A percentile compares a stretch with the other conserved stretches of the same genome.
Evolutionary conservation across 2,113 vertebrate genomes (phyloP).

Genomic region (Hypocryptadius cinnamomeus): DNA sequence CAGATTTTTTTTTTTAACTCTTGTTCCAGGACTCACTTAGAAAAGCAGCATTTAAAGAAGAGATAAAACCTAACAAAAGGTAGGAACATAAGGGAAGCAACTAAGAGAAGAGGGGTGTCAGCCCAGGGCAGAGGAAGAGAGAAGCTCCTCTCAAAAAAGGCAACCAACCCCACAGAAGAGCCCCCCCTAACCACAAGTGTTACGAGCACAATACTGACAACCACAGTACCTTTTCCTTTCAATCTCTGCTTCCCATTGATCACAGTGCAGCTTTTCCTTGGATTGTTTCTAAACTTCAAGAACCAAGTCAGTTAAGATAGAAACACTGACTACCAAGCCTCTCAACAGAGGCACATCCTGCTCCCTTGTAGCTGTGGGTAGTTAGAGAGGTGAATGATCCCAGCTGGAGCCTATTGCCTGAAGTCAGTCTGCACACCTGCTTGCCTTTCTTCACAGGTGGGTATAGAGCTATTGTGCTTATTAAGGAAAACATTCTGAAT

Average conservation of each 20-base stretch:
- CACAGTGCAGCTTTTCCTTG: background rate
- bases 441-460: background rate
- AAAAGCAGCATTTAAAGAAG: background rate
- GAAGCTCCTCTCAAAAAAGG: background rate
- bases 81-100: background rate
- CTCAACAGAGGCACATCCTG: accelerated
- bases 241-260: background rate
- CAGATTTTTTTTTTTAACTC: background rate
- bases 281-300: accelerated
- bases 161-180: background rate
- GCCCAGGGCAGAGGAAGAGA: background rate
- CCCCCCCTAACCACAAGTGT: accelerated
- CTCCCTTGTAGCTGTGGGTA: background rate
- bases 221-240: background rate
- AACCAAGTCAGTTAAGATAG: accelerated
- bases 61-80: background rate
- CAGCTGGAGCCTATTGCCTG: background rate
- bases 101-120: background rate
- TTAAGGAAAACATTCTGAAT: background rate
- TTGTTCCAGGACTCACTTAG: background rate
- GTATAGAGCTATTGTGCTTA: background rate
- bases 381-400: background rate
- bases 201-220: background rate
- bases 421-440: background rate
- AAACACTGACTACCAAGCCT: accelerated